These are phyloP conservation scores for Pipistrellus pygmaeus DNA, from an alignment of 2,797 vertebrate genomes.

Conservation along the genomic window DNA sequence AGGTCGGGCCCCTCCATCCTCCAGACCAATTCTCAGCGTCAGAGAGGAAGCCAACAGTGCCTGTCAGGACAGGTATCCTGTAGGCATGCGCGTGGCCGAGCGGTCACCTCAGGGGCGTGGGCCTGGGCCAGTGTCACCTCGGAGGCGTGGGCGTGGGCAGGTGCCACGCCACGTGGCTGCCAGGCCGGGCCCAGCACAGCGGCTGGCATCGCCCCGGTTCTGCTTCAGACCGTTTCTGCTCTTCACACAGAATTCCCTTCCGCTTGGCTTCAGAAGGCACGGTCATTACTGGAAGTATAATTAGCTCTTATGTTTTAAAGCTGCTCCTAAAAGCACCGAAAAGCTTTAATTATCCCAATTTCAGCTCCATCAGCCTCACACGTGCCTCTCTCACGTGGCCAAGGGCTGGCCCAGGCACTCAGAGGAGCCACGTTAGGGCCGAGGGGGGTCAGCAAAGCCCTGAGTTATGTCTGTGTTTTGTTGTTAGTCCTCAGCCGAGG, in stretches of 20 bases:
- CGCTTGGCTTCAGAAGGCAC: background rate
- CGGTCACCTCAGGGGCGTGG: background rate
- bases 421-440: fast-evolving
- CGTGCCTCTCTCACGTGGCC: fast-evolving
- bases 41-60: slow-evolving; percentile 12
- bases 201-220: fast-evolving
- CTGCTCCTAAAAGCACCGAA: background rate
- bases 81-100: background rate
- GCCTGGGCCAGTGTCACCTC: background rate
- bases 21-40: slow-evolving; percentile 56
- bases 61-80: slow-evolving; percentile 42
- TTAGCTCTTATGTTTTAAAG: background rate
- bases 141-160: too few species aligned
- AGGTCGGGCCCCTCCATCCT: slow-evolving; percentile 67
- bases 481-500: too few species aligned
- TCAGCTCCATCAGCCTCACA: background rate
- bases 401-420: fast-evolving
- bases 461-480: too few species aligned
- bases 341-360: background rate
- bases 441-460: too few species aligned
- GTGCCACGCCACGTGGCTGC: background rate
- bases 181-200: background rate
- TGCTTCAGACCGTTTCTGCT: fast-evolving
- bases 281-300: background rate
- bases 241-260: background rate